Conservation (phyloP, 2,797 vertebrate genomes). For the Syngnathus rostellatus region DNA sequence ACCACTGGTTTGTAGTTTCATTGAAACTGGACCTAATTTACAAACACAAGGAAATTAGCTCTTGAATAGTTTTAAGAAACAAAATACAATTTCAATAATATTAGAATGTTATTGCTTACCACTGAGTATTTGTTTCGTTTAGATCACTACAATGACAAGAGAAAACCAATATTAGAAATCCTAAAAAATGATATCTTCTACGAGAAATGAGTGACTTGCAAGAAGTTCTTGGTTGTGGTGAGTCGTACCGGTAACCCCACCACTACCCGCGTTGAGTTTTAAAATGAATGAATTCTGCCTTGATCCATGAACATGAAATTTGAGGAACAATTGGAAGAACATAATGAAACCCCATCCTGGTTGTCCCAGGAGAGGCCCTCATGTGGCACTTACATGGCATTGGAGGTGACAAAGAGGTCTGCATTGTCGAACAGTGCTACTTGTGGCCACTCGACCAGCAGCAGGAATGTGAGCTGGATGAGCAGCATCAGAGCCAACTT, state of each 20-base stretch:
- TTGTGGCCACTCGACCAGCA: slow-evolving; percentile 85
- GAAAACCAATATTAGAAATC: slow-evolving; percentile 7
- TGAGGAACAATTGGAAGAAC: not conserved
- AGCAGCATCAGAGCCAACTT: slow-evolving; percentile 87
- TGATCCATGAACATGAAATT: not conserved
- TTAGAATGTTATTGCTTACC: slow-evolving; percentile 47
- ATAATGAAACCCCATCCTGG: not conserved
- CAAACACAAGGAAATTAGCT: slow-evolving; percentile 8
- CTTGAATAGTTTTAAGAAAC: not conserved
- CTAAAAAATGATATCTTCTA: not conserved
- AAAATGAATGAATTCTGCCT: not conserved
- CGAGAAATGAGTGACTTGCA: not conserved
- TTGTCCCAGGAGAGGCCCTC: not conserved
- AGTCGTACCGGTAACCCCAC: no score
- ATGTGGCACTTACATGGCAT: slow-evolving; percentile 80
- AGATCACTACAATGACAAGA: slow-evolving; percentile 52
- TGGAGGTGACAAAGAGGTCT: slow-evolving; percentile 85
- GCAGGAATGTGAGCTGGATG: slow-evolving; percentile 83
- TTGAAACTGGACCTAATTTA: slow-evolving; percentile 65
- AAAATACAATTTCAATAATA: not conserved
- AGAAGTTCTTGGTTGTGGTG: not conserved
- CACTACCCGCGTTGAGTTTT: not conserved
- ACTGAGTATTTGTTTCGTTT: slow-evolving; percentile 63
- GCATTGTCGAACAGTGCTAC: slow-evolving; percentile 86
- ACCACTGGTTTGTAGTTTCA: slow-evolving; percentile 74